Evolutionary conservation across 2,888 invertebrate genomes (phyloP), one percentile per base, ranked within the genome.

Genomic region (Craniophora ligustri): DNA sequence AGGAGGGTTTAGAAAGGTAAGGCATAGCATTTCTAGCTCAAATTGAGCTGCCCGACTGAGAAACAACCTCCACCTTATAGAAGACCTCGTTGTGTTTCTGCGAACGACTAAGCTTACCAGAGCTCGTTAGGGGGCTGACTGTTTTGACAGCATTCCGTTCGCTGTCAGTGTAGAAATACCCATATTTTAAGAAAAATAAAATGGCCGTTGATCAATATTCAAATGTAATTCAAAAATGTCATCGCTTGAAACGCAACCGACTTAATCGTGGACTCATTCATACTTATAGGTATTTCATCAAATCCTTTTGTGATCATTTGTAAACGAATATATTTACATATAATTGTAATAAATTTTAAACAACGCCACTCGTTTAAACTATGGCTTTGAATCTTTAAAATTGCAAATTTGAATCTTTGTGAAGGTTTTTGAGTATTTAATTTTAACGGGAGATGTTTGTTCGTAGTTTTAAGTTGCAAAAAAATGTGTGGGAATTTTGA

Each of bases 311-410:
- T 44, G 44, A 47, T 57, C 49, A 71, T 67, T 67, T 57, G 55
- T 53, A 45, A 67, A 53, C 56, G 72, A 71, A 72, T 74, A 62
- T 11, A 72, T 72, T 72, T 44, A 48, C 68, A 72, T 72, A 50
- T 32, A 19, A 59, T 67, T 61, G 46, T 42, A 48, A 73, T 67
- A 69, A 71, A 65, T n/a, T 67, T 60, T 40, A 36, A 44, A 32
- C 21, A 38, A 54, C 23, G 16, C 32, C 31, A 32, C 19, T 13
- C 15, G 2, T n/a, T n/a, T 23, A 30, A 66, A 63, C 63, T 42
- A 70, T 39, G 21, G 18, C 21, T 50, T 38, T 5, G n/a, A 49
- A 54, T 51, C 39, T 47, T 65, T 46, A 66, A 49, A 68, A 72
- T 72, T 65, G 65, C 69, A 72, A 70, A 59, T 73, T 56, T 15